Base-by-base conservation (phyloP, 2,888 invertebrate genomes). In the Erpobdella octoculata region DNA sequence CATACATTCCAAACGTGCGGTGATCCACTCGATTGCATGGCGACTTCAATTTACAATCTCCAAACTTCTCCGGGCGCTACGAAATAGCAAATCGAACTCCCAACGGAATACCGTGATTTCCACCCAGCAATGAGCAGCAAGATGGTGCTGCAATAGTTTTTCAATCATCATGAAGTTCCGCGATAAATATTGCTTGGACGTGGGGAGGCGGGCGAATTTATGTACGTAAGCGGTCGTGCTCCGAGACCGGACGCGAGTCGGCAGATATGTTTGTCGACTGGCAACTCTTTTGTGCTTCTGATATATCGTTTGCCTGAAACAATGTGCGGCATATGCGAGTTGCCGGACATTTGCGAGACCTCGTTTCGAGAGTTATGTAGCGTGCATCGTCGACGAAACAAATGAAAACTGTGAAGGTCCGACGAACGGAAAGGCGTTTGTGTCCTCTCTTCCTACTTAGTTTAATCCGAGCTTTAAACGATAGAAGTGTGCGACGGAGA, bases 111-210 rank as follows among this genome's bases (percentile, higher is more conserved):
- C n/a, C n/a, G n/a, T n/a, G n/a, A n/a, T n/a, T n/a, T n/a, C n/a
- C n/a, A n/a, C n/a, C n/a, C n/a, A n/a, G n/a, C n/a, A n/a, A n/a
- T n/a, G n/a, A n/a, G n/a, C n/a, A n/a, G n/a, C n/a, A n/a, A n/a
- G n/a, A n/a, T n/a, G n/a, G n/a, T 53, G 18, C 28, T 25, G 53
- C 28, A 28, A 28, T n/a, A 25, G 53, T 53, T 9, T 21, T 53
- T 53, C 53, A 53, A 53, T 53, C 53, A 53, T 53, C 53, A 53
- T 53, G 53, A 53, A 53, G 53, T 28, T 25, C 21, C 21, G 21
- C 53, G 53, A 53, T 53, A 53, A 53, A 53, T 53, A 53, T 53
- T 53, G 53, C 53, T 53, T 53, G 21, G 53, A 53, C 53, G 53
- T 28, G 53, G 53, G 28, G 21, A 53, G 53, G 53, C 53, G 21